Evolutionary conservation across 2,888 invertebrate species (phyloP).

Genomic region (Coenonympha glycerion): DNA sequence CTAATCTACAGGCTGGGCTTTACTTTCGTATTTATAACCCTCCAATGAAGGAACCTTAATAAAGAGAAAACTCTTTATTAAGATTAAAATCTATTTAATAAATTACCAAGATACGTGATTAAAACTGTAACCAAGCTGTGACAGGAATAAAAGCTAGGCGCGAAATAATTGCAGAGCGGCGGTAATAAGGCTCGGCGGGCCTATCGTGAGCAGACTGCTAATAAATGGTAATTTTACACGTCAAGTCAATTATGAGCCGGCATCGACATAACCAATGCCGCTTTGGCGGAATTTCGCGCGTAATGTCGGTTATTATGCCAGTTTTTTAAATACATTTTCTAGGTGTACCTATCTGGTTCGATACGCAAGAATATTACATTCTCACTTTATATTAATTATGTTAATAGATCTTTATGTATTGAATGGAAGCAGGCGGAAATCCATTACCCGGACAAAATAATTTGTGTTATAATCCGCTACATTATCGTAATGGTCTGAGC

Average conservation of each 20-base stretch:
- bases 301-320: constrained; percentile 22
- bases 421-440: too few species aligned
- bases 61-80: not conserved
- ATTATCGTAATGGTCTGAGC: too few species aligned
- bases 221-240: constrained; percentile 72
- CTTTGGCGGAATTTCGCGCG: constrained; percentile 49
- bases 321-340: constrained; percentile 9
- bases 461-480: too few species aligned
- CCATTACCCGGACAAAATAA: too few species aligned
- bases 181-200: constrained; percentile 52
- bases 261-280: constrained; percentile 66
- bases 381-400: too few species aligned
- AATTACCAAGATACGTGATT: not conserved
- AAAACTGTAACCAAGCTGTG: constrained; percentile 9
- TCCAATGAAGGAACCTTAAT: too few species aligned
- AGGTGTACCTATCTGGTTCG: not conserved
- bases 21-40: not conserved
- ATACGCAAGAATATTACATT: too few species aligned
- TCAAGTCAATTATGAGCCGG: constrained; percentile 70
- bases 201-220: constrained; percentile 46
- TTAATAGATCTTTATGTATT: too few species aligned
- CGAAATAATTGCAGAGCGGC: constrained; percentile 54
- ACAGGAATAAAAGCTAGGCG: constrained; percentile 36
- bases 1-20: not conserved
- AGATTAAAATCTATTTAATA: not conserved